Conservation (phyloP, 2,797 vertebrate species). For the Leontocebus nigricollis region DNA sequence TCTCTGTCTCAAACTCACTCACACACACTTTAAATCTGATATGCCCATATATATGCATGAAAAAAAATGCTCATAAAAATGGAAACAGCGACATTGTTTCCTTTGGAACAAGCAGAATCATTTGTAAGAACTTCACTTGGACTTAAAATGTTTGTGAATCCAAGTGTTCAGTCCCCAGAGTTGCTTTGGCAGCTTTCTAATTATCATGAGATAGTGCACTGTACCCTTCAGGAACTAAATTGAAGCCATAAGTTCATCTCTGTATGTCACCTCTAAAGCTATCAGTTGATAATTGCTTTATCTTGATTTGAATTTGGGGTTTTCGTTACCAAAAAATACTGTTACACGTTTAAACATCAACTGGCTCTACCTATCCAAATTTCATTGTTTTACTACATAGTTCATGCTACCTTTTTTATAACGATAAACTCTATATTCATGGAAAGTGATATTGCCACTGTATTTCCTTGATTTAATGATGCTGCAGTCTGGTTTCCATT, state of each 20-base stretch:
- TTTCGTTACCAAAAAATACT: background rate
- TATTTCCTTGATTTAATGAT: background rate
- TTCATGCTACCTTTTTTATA: background rate
- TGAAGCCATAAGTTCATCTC: background rate
- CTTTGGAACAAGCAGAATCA: background rate
- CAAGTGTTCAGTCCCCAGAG: background rate
- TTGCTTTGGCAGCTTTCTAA: background rate
- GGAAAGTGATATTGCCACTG: background rate
- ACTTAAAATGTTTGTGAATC: background rate
- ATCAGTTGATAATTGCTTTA: background rate
- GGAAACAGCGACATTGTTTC: background rate
- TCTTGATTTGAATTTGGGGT: background rate
- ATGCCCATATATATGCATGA: background rate
- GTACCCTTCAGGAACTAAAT: background rate
- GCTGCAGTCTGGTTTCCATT: background rate
- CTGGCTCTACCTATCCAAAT: background rate
- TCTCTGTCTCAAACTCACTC: background rate
- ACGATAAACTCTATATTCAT: background rate
- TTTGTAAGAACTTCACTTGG: background rate
- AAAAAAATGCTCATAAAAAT: background rate
- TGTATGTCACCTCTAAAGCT: background rate
- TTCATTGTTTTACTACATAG: background rate
- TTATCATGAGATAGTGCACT: background rate
- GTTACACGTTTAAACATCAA: background rate
- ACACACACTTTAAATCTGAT: background rate